Conservation (phyloP, 64 coral and sea anemone genomes). For the Montipora sp. region DNA sequence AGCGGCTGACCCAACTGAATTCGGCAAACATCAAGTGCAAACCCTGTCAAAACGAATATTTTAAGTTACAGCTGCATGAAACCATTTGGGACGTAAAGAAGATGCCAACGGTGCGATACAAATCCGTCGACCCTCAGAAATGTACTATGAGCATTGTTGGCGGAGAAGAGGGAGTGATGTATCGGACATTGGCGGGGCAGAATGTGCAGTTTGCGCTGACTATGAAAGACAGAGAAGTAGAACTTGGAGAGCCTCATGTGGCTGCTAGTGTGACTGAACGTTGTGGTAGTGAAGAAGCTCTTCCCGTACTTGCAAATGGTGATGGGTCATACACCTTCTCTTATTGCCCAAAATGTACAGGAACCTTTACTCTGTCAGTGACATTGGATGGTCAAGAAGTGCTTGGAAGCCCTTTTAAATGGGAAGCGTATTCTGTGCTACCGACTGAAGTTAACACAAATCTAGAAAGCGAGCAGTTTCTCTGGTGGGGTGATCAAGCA, state of each 20-base stretch:
- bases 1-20: conserved; percentile 23
- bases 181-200: background rate
- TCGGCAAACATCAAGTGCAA: background rate
- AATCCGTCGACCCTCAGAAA: background rate
- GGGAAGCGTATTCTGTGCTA: background rate
- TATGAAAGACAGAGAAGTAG: background rate
- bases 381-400: background rate
- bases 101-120: background rate
- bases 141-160: conserved; percentile 8
- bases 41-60: conserved; percentile 11
- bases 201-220: background rate
- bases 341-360: background rate
- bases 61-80: background rate
- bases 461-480: too few species aligned
- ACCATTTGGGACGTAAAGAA: background rate
- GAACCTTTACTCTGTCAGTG: conserved; percentile 4
- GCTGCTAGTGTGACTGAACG: background rate
- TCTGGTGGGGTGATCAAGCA: too few species aligned
- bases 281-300: background rate
- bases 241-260: background rate
- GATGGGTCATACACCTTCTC: background rate
- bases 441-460: background rate
- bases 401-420: background rate
- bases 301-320: background rate
- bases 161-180: background rate